Conservation (phyloP, 1,140 invertebrate species). For the Orius insidiosus region DNA sequence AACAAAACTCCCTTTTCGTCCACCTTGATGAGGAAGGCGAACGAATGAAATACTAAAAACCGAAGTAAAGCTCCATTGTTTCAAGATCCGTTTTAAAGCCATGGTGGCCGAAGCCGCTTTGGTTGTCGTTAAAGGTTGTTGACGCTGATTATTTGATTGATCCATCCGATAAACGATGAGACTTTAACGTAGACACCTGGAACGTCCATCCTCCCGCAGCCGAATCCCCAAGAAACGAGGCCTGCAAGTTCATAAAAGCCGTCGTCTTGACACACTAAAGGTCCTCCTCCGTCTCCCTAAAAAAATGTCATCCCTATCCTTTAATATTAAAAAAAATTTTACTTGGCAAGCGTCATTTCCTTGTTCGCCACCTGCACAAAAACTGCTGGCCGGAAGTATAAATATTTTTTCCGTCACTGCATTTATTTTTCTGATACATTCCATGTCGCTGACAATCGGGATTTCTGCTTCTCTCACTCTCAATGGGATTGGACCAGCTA, state of each 20-base stretch:
- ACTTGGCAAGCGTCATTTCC: slow-evolving; percentile 88
- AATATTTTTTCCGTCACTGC: slow-evolving; percentile 88
- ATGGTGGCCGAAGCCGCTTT: slow-evolving; percentile 5
- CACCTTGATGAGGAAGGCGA: background rate
- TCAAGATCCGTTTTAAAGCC: background rate
- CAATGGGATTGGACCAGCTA: slow-evolving; percentile 77
- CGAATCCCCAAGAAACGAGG: slow-evolving; percentile 83
- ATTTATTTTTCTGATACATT: slow-evolving; percentile 82
- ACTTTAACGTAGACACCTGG: slow-evolving; percentile 90
- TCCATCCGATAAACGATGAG: slow-evolving; percentile 87
- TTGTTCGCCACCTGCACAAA: slow-evolving; percentile 81
- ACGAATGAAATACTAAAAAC: background rate
- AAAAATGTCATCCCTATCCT: background rate
- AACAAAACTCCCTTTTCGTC: slow-evolving; percentile 2
- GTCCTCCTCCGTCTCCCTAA: slow-evolving; percentile 80
- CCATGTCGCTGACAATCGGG: slow-evolving; percentile 81
- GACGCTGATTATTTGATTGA: slow-evolving; percentile 90
- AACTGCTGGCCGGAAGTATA: slow-evolving; percentile 76
- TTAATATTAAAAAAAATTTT: slow-evolving; percentile 16
- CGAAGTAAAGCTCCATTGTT: no score
- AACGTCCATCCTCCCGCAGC: slow-evolving; percentile 71
- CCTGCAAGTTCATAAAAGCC: slow-evolving; percentile 83
- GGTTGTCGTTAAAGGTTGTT: slow-evolving; percentile 54
- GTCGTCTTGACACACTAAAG: slow-evolving; percentile 78
- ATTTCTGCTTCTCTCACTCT: slow-evolving; percentile 74